Evolutionary conservation across 2,113 vertebrate species (phyloP).

Genomic region (Cettia cetti): DNA sequence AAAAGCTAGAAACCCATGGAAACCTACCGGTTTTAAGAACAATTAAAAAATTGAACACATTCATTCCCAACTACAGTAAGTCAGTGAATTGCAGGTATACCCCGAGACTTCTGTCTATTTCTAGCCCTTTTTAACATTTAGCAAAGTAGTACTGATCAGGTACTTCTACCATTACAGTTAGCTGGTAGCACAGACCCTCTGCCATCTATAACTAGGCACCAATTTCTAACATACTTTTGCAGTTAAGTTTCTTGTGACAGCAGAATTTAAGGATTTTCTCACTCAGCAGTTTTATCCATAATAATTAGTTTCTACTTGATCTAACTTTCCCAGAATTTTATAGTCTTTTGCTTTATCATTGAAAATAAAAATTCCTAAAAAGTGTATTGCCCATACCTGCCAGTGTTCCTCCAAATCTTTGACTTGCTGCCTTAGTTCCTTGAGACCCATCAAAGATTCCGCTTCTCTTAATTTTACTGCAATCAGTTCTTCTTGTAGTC

Average conservation of each 20-base stretch:
- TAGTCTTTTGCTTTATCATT: not conserved
- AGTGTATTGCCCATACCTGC: conserved; percentile 79
- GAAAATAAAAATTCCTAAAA: not conserved
- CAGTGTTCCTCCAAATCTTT: conserved; percentile 94
- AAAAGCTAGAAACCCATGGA: not conserved
- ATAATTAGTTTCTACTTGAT: not conserved
- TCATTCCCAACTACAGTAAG: not conserved
- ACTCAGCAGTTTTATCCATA: not conserved
- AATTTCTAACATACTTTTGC: not conserved
- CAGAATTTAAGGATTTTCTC: not conserved
- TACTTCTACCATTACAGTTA: not conserved
- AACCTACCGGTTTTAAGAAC: not conserved
- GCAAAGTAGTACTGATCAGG: not conserved
- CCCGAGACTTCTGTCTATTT: not conserved
- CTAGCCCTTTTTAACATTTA: not conserved
- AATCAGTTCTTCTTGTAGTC: conserved; percentile 94
- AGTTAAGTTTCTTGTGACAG: not conserved
- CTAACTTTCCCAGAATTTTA: not conserved
- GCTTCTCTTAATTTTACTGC: conserved; percentile 93
- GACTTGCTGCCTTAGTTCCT: conserved; percentile 92
- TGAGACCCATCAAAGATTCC: conserved; percentile 89
- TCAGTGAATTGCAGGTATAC: not conserved
- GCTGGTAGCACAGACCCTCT: not conserved
- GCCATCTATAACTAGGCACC: not conserved
- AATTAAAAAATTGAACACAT: not conserved